Conservation (phyloP, 2,888 invertebrate species). For the Allygus modestus region DNA sequence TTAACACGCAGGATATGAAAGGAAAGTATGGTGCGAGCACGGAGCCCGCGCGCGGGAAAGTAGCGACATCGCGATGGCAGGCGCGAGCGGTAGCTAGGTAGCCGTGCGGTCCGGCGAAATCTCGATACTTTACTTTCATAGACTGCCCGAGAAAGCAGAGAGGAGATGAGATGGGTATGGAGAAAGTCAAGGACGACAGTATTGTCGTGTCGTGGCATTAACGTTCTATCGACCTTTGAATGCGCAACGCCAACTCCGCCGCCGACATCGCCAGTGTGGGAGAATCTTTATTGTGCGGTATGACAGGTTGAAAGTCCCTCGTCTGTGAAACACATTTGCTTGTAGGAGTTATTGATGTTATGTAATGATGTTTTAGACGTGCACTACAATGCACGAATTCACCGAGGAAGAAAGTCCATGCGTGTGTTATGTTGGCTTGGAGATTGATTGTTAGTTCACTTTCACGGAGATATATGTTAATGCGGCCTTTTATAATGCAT, state of each 20-base stretch:
- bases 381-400: not conserved
- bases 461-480: not conserved
- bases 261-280: not conserved
- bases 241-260: conserved; percentile 5
- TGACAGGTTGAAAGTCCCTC: conserved; percentile 16
- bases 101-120: conserved; percentile 24
- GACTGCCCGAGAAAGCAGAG: conserved; percentile 20
- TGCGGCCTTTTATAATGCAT: not conserved
- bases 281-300: conserved; percentile 5
- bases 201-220: conserved; percentile 27
- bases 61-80: conserved; percentile 18
- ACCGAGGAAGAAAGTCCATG: not conserved
- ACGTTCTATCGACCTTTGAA: conserved; percentile 25
- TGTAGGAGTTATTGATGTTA: not conserved
- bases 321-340: conserved; percentile 4
- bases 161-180: conserved; percentile 17
- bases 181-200: conserved; percentile 27
- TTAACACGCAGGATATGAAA: conserved; percentile 33
- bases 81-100: conserved; percentile 27
- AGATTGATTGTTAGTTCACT: not conserved
- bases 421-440: not conserved
- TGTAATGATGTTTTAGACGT: not conserved
- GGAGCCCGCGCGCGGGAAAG: conserved; percentile 38
- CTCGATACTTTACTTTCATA: conserved; percentile 37
- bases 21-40: conserved; percentile 3